Conservation (phyloP, 2,113 vertebrate genomes). For the Egretta garzetta region DNA sequence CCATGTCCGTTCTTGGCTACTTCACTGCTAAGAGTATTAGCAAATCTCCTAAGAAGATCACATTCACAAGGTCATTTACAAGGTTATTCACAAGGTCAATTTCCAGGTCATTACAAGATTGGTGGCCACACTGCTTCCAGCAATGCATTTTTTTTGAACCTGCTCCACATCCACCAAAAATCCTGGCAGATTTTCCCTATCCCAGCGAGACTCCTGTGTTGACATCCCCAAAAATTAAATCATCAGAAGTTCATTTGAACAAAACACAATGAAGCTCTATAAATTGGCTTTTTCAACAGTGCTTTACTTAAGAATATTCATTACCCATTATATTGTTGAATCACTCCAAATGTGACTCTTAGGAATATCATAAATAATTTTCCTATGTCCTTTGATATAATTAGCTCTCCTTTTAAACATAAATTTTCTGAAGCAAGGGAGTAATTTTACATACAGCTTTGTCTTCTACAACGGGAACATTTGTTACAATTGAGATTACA, state of each 20-base stretch:
- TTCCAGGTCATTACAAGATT: neutral
- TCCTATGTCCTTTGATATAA: neutral
- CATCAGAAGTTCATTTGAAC: neutral
- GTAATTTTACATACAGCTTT: neutral
- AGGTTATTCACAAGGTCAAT: neutral
- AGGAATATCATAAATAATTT: neutral
- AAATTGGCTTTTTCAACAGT: neutral
- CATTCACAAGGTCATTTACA: neutral
- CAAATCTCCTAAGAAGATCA: neutral
- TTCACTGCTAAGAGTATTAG: neutral
- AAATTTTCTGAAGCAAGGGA: neutral
- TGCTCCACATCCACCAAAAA: neutral
- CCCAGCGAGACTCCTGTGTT: neutral
- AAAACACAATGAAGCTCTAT: neutral
- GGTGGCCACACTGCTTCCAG: neutral
- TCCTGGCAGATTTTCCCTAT: neutral
- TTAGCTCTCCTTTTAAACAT: neutral
- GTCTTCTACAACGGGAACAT: neutral
- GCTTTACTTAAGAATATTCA: neutral
- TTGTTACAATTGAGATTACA: neutral
- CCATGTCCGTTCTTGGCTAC: neutral
- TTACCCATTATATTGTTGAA: neutral
- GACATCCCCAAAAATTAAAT: neutral
- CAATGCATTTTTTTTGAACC: neutral
- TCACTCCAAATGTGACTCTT: neutral